Evolutionary conservation across 2,797 vertebrate species (phyloP).

Genomic region (Sebastes elongatus): DNA sequence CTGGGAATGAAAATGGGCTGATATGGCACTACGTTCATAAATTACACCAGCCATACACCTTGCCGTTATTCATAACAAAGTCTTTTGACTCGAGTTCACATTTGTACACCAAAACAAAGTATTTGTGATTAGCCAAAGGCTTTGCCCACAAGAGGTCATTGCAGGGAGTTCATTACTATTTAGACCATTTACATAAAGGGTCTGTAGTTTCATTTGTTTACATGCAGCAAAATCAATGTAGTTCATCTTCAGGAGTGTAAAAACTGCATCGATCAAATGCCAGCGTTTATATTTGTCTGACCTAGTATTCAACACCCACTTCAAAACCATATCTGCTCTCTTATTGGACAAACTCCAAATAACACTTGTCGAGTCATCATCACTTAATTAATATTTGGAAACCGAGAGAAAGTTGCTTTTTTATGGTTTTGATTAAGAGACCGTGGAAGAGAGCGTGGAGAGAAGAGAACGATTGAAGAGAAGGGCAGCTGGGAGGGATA

Average conservation of each 20-base stretch:
- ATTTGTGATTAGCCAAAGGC: not conserved
- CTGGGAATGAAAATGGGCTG: too few species aligned
- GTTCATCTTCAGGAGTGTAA: not conserved
- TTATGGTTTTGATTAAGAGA: slow-evolving; percentile 20
- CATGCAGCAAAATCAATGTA: not conserved
- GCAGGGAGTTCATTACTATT: not conserved
- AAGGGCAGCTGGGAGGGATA: slow-evolving; percentile 38
- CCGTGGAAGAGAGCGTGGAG: not conserved
- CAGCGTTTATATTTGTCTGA: slow-evolving; percentile 15
- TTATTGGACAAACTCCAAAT: slow-evolving; percentile 14
- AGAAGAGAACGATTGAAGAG: slow-evolving; percentile 11
- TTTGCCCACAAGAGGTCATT: not conserved
- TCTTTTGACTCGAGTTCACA: not conserved
- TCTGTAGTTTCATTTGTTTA: not conserved
- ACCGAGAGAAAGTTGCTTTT: not conserved
- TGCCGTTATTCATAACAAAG: too few species aligned
- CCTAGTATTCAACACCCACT: slow-evolving; percentile 25
- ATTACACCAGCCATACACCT: too few species aligned
- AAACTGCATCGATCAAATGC: slow-evolving; percentile 13
- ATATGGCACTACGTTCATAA: too few species aligned
- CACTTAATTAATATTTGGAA: not conserved
- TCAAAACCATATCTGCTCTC: slow-evolving; percentile 4
- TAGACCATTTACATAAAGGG: not conserved
- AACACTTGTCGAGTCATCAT: not conserved
- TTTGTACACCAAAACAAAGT: not conserved